These are phyloP conservation scores for Apamea anceps DNA, from an alignment of 2,888 invertebrate species.

Conservation along the genomic window DNA sequence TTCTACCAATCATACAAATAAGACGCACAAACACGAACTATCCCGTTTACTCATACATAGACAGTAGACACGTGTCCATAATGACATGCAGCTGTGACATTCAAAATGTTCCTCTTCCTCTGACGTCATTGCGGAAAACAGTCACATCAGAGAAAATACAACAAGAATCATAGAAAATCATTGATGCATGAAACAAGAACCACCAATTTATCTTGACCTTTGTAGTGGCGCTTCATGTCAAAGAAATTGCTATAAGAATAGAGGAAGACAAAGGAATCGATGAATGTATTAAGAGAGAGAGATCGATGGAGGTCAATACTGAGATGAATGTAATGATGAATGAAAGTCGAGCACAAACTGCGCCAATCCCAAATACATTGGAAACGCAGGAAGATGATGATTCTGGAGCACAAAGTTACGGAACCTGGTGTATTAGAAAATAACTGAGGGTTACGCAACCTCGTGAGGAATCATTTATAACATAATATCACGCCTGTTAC, in stretches of 20 bases:
- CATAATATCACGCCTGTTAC: neutral
- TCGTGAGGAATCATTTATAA: neutral
- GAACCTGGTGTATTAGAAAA: neutral
- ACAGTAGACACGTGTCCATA: conserved; percentile 32
- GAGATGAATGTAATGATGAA: neutral
- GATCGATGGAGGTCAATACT: neutral
- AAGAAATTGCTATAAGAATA: neutral
- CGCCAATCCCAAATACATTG: neutral
- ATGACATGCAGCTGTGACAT: conserved; percentile 25
- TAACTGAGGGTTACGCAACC: neutral
- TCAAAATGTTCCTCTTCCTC: conserved; percentile 25
- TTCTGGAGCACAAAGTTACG: neutral
- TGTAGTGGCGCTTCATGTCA: neutral
- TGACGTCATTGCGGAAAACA: conserved; percentile 42
- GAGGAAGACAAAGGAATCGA: neutral
- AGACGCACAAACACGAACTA: conserved; percentile 1
- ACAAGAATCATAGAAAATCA: conserved; percentile 27
- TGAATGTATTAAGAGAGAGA: neutral
- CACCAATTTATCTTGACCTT: neutral
- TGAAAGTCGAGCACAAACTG: neutral
- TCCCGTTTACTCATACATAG: conserved; percentile 15
- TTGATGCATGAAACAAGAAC: conserved; percentile 5
- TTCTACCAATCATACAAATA: conserved; percentile 1
- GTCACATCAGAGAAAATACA: conserved; percentile 20
- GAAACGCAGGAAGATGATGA: neutral